A percentile compares a stretch with the other conserved stretches of the same genome.
Evolutionary conservation across 2,113 vertebrate genomes (phyloP).

Genomic region (Mus musculus): DNA sequence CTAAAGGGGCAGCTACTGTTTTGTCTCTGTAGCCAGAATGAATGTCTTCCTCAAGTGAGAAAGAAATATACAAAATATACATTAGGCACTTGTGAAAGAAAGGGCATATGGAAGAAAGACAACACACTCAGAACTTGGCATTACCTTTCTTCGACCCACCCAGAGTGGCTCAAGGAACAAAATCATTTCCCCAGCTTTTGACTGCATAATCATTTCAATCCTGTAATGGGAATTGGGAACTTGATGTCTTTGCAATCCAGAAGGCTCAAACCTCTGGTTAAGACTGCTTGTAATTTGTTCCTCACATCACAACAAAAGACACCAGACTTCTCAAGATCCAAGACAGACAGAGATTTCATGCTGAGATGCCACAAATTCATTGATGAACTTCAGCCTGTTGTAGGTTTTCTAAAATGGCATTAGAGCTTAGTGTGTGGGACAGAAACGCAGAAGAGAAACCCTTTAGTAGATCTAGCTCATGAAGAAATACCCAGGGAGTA

Average conservation of each 20-base stretch:
- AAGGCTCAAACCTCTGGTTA: constrained; percentile 38
- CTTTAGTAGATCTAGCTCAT: neutral
- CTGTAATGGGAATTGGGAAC: constrained; percentile 1
- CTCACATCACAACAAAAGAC: constrained; percentile 53
- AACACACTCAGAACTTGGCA: neutral
- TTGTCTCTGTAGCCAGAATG: neutral
- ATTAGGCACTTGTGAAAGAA: neutral
- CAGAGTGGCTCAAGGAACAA: neutral
- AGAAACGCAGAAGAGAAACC: constrained; percentile 56
- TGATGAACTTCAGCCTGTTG: constrained; percentile 33
- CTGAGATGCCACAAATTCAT: constrained; percentile 36
- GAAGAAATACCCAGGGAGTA: constrained; percentile 55
- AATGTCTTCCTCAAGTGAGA: neutral
- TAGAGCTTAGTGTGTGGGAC: constrained; percentile 20
- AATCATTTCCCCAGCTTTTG: neutral
- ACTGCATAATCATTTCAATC: constrained; percentile 36
- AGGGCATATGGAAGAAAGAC: neutral
- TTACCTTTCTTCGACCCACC: neutral
- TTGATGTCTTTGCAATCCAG: neutral
- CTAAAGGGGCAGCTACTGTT: neutral
- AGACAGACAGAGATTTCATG: constrained; percentile 23
- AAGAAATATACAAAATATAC: neutral
- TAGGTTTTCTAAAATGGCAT: constrained; percentile 62
- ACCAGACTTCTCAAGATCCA: constrained; percentile 52
- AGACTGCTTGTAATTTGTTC: constrained; percentile 49